Evolutionary conservation across 2,797 vertebrate genomes (phyloP).

Genomic region (Enteromius radiatus): DNA sequence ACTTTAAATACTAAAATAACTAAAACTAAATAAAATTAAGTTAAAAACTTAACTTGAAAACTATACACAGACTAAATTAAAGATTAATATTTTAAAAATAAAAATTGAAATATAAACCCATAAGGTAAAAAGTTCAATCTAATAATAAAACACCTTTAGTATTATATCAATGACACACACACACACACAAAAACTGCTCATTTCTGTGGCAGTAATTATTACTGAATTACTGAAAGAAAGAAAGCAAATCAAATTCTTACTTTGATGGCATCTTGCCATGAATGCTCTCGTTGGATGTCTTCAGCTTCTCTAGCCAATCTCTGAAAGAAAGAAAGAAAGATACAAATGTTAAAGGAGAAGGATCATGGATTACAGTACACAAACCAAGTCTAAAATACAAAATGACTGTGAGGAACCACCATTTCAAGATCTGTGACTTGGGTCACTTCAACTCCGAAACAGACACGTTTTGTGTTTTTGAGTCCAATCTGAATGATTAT

Average conservation of each 20-base stretch:
- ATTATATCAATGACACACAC: not conserved
- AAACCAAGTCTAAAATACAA: slow-evolving; percentile 22
- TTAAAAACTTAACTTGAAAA: too few species aligned
- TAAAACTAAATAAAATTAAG: too few species aligned
- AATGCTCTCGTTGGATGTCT: slow-evolving; percentile 91
- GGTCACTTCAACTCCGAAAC: not conserved
- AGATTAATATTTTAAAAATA: not conserved
- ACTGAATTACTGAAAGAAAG: not conserved
- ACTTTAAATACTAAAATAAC: not conserved
- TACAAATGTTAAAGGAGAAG: slow-evolving; percentile 61
- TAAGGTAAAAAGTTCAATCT: not conserved
- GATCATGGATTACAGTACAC: slow-evolving; percentile 58
- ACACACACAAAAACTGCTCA: not conserved
- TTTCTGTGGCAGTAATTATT: not conserved
- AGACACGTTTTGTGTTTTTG: not conserved
- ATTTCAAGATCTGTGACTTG: not conserved
- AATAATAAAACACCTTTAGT: not conserved
- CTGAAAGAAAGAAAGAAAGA: slow-evolving; percentile 74
- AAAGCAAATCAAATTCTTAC: not conserved
- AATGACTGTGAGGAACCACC: not conserved
- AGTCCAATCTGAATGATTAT: not conserved
- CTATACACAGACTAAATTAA: not conserved
- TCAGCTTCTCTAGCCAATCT: slow-evolving; percentile 91
- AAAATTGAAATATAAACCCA: not conserved
- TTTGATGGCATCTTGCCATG: slow-evolving; percentile 94